Evolutionary conservation across 2,888 invertebrate species (phyloP).

Genomic region (Deroplatys truncata): DNA sequence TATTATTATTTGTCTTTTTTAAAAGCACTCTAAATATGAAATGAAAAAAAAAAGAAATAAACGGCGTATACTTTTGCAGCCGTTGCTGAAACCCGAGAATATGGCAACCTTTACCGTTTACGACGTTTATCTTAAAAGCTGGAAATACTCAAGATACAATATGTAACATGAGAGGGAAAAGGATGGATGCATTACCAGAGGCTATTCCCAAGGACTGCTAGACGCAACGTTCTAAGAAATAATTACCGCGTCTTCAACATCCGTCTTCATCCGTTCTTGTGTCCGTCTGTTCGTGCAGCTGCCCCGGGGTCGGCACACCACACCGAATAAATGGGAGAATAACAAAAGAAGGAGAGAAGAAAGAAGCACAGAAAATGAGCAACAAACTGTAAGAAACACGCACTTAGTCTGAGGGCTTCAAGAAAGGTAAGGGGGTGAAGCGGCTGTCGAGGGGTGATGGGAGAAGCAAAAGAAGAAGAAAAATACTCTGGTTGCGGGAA

Average conservation of each 20-base stretch:
- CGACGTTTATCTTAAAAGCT: too few species aligned
- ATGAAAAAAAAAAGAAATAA: too few species aligned
- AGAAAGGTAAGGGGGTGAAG: background rate
- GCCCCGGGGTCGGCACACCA: background rate
- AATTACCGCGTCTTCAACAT: background rate
- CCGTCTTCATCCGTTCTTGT: background rate
- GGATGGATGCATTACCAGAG: background rate
- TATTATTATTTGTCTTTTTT: too few species aligned
- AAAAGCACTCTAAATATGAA: too few species aligned
- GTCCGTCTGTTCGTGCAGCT: background rate
- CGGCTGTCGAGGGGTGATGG: background rate
- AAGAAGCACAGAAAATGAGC: background rate
- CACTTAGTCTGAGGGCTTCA: background rate
- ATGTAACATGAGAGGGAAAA: background rate
- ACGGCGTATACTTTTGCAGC: too few species aligned
- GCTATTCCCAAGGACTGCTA: background rate
- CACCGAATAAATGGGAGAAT: background rate
- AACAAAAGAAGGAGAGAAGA: background rate
- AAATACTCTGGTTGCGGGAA: background rate
- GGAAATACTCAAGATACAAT: background rate
- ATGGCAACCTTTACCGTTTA: too few species aligned
- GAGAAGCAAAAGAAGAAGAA: background rate
- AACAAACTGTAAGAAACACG: background rate
- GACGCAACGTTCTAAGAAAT: background rate
- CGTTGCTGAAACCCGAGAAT: too few species aligned